Evolutionary conservation across 1,140 invertebrate species (phyloP).

Genomic region (Acromyrmex charruanus): DNA sequence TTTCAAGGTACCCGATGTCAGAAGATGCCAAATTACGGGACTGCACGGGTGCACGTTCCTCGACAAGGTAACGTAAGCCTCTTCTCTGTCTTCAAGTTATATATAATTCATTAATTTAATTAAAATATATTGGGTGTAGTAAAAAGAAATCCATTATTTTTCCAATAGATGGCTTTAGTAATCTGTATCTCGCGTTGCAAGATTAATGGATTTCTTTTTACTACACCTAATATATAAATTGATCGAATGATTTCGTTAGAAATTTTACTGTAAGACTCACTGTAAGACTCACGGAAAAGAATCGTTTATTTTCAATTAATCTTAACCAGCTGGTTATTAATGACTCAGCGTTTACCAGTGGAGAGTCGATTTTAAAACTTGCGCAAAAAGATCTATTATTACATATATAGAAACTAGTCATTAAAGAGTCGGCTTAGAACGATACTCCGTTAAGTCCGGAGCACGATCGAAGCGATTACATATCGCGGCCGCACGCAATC

Average conservation of each 20-base stretch:
- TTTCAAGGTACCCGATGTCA: constrained; percentile 97
- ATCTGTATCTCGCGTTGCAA: too few species aligned
- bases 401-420: background rate
- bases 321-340: background rate
- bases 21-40: constrained; percentile 95
- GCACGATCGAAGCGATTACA: background rate
- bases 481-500: constrained; percentile 1
- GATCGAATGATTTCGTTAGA: background rate
- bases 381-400: background rate
- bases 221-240: background rate
- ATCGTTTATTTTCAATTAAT: constrained; percentile 20
- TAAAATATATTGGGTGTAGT: background rate
- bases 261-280: background rate
- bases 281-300: background rate
- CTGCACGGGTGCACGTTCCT: constrained; percentile 96
- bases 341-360: background rate
- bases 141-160: too few species aligned
- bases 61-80: constrained; percentile 92
- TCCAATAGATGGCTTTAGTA: too few species aligned
- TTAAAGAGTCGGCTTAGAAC: background rate
- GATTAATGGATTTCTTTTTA: too few species aligned
- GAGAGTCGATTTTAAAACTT: background rate
- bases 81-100: background rate
- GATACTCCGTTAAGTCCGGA: background rate
- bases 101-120: background rate